Evolutionary conservation across 2,113 vertebrate species (phyloP).

Genomic region (Gavialis gangeticus): DNA sequence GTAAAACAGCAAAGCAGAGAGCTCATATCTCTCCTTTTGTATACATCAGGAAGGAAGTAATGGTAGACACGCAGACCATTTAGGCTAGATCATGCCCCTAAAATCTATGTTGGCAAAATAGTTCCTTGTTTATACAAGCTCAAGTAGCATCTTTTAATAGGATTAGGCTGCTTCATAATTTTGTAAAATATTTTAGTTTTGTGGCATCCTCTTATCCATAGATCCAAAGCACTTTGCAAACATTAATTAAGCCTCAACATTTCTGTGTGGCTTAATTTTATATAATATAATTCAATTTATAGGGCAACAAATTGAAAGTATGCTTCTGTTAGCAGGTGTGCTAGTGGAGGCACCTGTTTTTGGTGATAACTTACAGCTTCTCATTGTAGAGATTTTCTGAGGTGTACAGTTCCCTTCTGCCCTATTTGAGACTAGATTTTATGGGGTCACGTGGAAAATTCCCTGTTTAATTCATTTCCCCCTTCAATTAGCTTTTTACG

Average conservation of each 20-base stretch:
- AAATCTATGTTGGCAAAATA: not conserved
- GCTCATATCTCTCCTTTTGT: not conserved
- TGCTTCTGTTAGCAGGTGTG: not conserved
- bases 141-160: not conserved
- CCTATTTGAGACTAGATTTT: not conserved
- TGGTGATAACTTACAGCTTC: not conserved
- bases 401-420: not conserved
- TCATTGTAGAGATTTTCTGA: not conserved
- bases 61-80: not conserved
- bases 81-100: not conserved
- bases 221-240: conserved; percentile 13
- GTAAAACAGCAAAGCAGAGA: not conserved
- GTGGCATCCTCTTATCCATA: not conserved
- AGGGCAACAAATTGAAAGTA: not conserved
- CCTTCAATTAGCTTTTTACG: not conserved
- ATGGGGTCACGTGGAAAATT: not conserved
- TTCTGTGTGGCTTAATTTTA: not conserved
- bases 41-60: not conserved
- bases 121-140: not conserved
- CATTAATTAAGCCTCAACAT: conserved; percentile 13
- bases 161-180: not conserved
- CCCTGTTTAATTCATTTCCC: not conserved
- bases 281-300: not conserved
- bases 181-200: not conserved
- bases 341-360: accelerated